A percentile compares a stretch with the other conserved stretches of the same genome.
These are phyloP conservation scores for Morpho deidamia DNA, from an alignment of 2,888 invertebrate species.

Conservation along the genomic window DNA sequence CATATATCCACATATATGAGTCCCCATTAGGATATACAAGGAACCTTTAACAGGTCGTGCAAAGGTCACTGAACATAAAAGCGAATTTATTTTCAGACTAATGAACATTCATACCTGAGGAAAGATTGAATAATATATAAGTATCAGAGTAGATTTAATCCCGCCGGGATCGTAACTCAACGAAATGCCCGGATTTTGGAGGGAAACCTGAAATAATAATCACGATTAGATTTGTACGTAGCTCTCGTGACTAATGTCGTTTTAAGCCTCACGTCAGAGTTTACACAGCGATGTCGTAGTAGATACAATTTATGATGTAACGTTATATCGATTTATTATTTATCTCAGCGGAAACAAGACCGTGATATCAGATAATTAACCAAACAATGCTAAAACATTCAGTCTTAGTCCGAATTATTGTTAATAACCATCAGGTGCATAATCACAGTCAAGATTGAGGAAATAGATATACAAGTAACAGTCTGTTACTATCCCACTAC, in stretches of 20 bases:
- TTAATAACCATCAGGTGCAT: too few relatives aligned
- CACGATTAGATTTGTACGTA: conserved; percentile 40
- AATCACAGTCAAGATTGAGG: too few relatives aligned
- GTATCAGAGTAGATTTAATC: conserved; percentile 53
- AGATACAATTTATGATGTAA: too few relatives aligned
- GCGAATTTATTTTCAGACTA: conserved; percentile 36
- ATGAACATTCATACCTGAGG: conserved; percentile 70
- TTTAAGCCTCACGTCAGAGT: conserved; percentile 3
- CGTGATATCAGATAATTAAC: too few relatives aligned
- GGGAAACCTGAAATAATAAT: conserved; percentile 33
- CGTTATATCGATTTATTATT: too few relatives aligned
- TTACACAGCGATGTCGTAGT: background rate
- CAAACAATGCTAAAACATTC: too few relatives aligned
- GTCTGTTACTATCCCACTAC: too few relatives aligned
- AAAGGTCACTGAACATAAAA: conserved; percentile 52
- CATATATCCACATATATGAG: too few relatives aligned
- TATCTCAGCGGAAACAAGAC: too few relatives aligned
- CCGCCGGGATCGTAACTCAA: conserved; percentile 57
- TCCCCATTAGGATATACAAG: conserved; percentile 17
- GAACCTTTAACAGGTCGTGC: conserved; percentile 15
- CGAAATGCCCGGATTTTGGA: conserved; percentile 45
- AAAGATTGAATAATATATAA: conserved; percentile 68
- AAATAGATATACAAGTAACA: too few relatives aligned
- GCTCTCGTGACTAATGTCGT: conserved; percentile 15
- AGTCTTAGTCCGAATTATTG: too few relatives aligned